A percentile compares a stretch with the other conserved stretches of the same genome.
Evolutionary conservation across 2,113 vertebrate genomes (phyloP).

Genomic region (Ophiodon elongatus): DNA sequence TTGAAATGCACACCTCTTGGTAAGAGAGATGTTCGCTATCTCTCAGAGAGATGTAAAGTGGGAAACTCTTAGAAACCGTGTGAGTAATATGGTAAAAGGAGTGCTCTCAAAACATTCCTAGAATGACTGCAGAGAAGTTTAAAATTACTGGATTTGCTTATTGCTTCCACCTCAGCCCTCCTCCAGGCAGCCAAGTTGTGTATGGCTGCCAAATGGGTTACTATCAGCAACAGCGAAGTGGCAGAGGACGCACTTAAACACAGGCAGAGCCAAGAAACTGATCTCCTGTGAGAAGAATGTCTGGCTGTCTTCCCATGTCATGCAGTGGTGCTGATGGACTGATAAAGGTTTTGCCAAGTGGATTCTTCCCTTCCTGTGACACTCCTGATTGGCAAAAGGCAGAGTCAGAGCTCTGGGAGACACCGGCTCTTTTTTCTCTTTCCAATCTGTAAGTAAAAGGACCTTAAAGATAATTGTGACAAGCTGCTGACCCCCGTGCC

Average conservation of each 20-base stretch:
- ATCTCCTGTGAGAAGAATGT: constrained; percentile 70
- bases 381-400: constrained; percentile 56
- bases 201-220: constrained; percentile 72
- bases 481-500: constrained; percentile 63
- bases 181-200: constrained; percentile 48
- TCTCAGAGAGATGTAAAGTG: constrained; percentile 8
- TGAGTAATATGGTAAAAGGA: constrained; percentile 16
- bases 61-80: neutral
- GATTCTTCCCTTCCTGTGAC: constrained; percentile 69
- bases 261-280: constrained; percentile 65
- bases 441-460: constrained; percentile 53
- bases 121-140: constrained; percentile 47
- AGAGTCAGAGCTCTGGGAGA: constrained; percentile 43
- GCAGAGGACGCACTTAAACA: constrained; percentile 75
- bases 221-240: constrained; percentile 71
- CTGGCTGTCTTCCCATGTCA: constrained; percentile 76
- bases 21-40: neutral
- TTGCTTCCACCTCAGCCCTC: constrained; percentile 50
- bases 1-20: constrained; percentile 9
- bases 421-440: constrained; percentile 10
- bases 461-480: constrained; percentile 73
- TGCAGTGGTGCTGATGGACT: constrained; percentile 73
- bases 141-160: constrained; percentile 52
- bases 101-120: constrained; percentile 35
- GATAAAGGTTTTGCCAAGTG: constrained; percentile 73